These are phyloP conservation scores for Cryptosula pallasiana DNA, from an alignment of 2,888 invertebrate species.

Conservation along the genomic window DNA sequence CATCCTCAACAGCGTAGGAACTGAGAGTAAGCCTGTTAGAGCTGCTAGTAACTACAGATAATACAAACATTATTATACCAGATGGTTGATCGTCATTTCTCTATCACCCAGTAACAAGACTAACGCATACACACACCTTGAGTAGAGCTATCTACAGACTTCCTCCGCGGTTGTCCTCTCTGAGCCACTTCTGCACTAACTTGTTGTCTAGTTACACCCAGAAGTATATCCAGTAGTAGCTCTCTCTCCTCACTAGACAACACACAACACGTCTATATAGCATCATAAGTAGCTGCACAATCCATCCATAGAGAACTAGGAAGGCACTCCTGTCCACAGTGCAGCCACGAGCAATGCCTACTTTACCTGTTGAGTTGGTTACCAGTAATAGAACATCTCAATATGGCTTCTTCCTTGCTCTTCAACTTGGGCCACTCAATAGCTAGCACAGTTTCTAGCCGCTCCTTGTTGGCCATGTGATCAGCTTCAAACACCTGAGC, in stretches of 20 bases:
- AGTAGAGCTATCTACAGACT: neutral
- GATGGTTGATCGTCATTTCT: too few species aligned
- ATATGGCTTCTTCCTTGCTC: neutral
- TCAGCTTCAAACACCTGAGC: neutral
- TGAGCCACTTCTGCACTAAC: neutral
- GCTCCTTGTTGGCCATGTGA: neutral
- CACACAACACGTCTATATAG: neutral
- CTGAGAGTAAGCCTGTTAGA: conserved; percentile 7
- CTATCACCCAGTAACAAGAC: too few species aligned
- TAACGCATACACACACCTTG: neutral
- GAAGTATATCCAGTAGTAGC: neutral
- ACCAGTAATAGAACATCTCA: conserved; percentile 6
- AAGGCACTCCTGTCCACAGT: too few species aligned
- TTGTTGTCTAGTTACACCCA: neutral
- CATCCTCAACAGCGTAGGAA: neutral
- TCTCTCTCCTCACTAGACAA: conserved; percentile 12
- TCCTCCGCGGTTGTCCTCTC: neutral
- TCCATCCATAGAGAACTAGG: too few species aligned
- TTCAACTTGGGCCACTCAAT: conserved; percentile 8
- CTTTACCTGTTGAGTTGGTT: neutral
- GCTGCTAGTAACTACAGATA: neutral
- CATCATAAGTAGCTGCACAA: neutral
- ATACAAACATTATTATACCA: too few species aligned
- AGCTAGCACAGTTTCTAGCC: neutral
- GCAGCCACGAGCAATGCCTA: too few species aligned